These are phyloP conservation scores for Antrozous pallidus DNA, from an alignment of 2,797 vertebrate species.

Conservation along the genomic window DNA sequence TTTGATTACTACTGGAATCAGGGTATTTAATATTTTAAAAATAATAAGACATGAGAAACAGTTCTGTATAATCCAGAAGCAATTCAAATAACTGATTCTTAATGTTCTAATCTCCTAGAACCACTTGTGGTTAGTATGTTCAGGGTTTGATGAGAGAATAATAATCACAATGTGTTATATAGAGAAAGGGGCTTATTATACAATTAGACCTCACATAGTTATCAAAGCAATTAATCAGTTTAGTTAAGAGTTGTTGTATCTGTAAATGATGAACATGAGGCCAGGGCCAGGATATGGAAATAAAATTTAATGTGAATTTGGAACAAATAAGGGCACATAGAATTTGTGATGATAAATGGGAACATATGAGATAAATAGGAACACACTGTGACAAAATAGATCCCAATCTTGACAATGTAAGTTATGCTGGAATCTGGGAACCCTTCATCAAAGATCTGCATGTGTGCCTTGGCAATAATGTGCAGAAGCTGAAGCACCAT, in stretches of 20 bases:
- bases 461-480: background rate
- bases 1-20: background rate
- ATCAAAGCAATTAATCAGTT: background rate
- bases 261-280: background rate
- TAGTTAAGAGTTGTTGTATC: background rate
- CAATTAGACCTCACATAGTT: background rate
- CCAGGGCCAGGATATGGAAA: background rate
- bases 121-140: background rate
- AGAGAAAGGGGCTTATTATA: background rate
- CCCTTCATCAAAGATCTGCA: background rate
- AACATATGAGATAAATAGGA: background rate
- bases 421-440: background rate
- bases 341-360: background rate
- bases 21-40: background rate
- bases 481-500: background rate
- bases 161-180: background rate
- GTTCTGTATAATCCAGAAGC: background rate
- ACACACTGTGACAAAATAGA: background rate
- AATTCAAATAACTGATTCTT: background rate
- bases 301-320: background rate
- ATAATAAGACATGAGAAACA: background rate
- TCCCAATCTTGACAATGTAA: background rate
- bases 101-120: background rate
- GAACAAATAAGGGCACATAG: background rate
- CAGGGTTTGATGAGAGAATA: background rate